Evolutionary conservation across 2,113 vertebrate genomes (phyloP), one percentile per base, ranked within the genome.

Genomic region (Sylvia atricapilla): DNA sequence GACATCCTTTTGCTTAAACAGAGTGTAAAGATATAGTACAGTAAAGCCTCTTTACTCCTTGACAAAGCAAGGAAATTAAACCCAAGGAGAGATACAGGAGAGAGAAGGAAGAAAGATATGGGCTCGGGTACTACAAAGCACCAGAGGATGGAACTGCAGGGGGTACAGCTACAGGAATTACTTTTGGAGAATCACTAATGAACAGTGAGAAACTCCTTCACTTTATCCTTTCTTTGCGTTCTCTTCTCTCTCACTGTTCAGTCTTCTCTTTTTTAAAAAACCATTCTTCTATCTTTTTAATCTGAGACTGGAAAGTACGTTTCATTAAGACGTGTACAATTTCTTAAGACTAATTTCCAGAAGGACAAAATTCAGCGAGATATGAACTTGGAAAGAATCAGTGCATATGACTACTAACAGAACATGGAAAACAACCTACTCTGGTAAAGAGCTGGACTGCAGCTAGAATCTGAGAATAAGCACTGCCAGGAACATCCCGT

Each of bases 401-500:
- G 31, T 13, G 5, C 37, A 52, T 27, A 58, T 30, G 21, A 83
- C 68, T 91, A 73, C 22, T 31, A 62, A 78, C 21, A 87, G 41
- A 92, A 74, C n/a, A 81, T 1, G 12, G 55, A 56, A 86, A 92
- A 70, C 41, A 78, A 64, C 41, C n/a, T 90, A 30, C 85, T 90
- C 69, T 20, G 15, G 39, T 74, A 93, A 56, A 78, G 55, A 68
- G 41, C 37, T 72, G 60, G 87, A 84, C 90, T 75, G 76, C 66
- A 92, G 52, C 52, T 68, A 88, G 77, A 85, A 84, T 93, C 46
- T 43, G 90, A 94, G 77, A 79, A 90, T 11, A 79, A 79, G n/a
- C 66, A 73, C 5, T 94, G 84, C 86, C 86, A 94, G 66, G 88
- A 96, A 96, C 94, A 85, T 79, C 74, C 88, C 67, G 92, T 92